phyloP scores from a whole-genome alignment of 2,113 vertebrate genomes.

The Pelecanoides urinatrix region DNA sequence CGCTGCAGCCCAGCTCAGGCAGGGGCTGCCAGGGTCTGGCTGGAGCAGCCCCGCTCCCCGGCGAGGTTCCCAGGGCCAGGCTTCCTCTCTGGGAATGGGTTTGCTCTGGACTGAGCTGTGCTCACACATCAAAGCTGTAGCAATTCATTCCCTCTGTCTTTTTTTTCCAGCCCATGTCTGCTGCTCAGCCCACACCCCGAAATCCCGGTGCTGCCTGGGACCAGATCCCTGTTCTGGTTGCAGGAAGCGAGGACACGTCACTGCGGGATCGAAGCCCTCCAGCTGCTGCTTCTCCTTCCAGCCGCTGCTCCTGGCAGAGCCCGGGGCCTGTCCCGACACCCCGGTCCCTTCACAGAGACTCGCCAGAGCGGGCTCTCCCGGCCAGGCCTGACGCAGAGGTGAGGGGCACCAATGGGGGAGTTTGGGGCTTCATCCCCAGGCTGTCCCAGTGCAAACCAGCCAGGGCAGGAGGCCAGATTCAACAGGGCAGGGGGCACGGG shows the following conservation, averaged over 20 bases:
- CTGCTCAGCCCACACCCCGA: accelerated
- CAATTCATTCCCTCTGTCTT: background rate
- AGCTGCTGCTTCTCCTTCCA: background rate
- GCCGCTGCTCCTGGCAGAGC: background rate
- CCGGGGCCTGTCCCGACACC: background rate
- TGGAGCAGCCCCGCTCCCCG: background rate
- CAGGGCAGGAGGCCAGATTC: background rate
- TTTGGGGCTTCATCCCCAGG: background rate
- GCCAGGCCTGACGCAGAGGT: background rate
- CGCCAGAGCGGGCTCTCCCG: too few relatives aligned
- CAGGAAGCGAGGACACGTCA: background rate
- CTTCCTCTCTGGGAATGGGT: background rate
- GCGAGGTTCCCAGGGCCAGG: background rate
- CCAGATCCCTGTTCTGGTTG: too few relatives aligned
- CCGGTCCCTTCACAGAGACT: accelerated
- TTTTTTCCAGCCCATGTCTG: background rate
- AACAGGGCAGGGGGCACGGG: accelerated
- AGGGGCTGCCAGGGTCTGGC: background rate
- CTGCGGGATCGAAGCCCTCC: accelerated
- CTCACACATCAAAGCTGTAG: background rate
- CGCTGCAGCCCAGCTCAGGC: background rate
- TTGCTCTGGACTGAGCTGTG: background rate
- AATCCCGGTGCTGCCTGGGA: background rate
- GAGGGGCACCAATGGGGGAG: background rate
- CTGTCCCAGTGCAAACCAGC: background rate